These are phyloP conservation scores for Theristicus caerulescens DNA, from an alignment of 2,113 vertebrate species.

Conservation along the genomic window DNA sequence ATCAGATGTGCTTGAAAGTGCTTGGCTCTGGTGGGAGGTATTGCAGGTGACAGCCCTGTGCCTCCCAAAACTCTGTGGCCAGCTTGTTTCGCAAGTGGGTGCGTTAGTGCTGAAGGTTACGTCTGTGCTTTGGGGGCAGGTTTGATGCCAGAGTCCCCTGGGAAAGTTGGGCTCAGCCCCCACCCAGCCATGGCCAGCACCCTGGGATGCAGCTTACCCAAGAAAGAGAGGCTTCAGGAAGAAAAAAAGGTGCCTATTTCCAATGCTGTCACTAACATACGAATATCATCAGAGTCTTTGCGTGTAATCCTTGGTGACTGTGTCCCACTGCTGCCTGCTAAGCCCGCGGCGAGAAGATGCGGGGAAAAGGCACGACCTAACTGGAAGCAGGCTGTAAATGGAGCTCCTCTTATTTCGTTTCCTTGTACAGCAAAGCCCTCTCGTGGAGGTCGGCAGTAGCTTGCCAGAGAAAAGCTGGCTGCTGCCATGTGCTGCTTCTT, in stretches of 20 bases:
- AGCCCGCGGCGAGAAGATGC: neutral
- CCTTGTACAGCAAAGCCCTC: conserved; percentile 63
- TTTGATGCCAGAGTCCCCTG: neutral
- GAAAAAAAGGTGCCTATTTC: neutral
- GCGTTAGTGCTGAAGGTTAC: neutral
- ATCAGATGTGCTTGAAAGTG: neutral
- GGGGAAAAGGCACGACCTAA: neutral
- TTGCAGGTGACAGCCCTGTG: neutral
- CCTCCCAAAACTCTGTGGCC: fast-evolving
- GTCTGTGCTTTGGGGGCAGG: fast-evolving
- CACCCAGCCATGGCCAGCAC: neutral
- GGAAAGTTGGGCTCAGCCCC: neutral
- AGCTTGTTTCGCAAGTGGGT: fast-evolving
- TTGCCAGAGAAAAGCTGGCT: neutral
- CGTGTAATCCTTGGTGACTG: neutral
- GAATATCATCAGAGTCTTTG: neutral
- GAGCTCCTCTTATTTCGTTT: neutral
- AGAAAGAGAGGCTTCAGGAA: neutral
- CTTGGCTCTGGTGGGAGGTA: neutral
- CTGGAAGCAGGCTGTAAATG: neutral
- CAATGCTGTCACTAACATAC: fast-evolving
- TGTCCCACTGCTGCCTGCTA: neutral
- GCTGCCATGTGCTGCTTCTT: neutral
- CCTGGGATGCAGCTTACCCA: neutral
- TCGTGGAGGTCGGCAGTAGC: conserved; percentile 47